A percentile compares a stretch with the other conserved stretches of the same genome.
These are phyloP conservation scores for Aphodius granarius DNA, from an alignment of 2,888 invertebrate genomes.

Conservation along the genomic window DNA sequence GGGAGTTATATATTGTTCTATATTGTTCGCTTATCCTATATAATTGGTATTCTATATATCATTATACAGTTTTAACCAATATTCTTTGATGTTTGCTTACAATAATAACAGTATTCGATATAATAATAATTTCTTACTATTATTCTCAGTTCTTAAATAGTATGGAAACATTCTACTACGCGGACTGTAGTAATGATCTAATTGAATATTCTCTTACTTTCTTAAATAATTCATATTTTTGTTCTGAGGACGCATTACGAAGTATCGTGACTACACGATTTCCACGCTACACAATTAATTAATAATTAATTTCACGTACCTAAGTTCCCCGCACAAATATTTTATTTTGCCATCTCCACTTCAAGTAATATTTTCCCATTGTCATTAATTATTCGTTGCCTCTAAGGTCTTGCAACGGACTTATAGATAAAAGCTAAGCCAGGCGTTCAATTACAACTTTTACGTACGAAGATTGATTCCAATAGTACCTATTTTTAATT, in stretches of 20 bases:
- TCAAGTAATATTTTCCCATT: background rate
- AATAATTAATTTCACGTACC: background rate
- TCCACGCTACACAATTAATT: background rate
- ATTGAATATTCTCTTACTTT: background rate
- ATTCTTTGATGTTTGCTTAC: too few species aligned
- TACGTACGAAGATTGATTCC: background rate
- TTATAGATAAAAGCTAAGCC: background rate
- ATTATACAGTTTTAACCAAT: too few species aligned
- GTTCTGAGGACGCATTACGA: background rate
- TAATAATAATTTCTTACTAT: too few species aligned
- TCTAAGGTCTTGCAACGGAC: background rate
- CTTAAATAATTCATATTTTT: background rate
- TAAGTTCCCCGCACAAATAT: background rate
- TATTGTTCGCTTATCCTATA: too few species aligned
- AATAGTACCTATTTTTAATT: background rate
- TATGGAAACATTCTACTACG: too few species aligned
- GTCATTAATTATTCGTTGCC: background rate
- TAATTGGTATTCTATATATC: too few species aligned
- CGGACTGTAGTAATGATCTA: background rate
- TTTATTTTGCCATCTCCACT: background rate
- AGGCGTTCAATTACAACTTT: background rate
- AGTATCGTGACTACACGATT: background rate
- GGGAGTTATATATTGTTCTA: too few species aligned
- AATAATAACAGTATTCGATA: too few species aligned
- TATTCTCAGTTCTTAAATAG: too few species aligned